Evolutionary conservation across 1,140 invertebrate species (phyloP), one percentile per base, ranked within the genome.

Genomic region (Drosophila virilis): DNA sequence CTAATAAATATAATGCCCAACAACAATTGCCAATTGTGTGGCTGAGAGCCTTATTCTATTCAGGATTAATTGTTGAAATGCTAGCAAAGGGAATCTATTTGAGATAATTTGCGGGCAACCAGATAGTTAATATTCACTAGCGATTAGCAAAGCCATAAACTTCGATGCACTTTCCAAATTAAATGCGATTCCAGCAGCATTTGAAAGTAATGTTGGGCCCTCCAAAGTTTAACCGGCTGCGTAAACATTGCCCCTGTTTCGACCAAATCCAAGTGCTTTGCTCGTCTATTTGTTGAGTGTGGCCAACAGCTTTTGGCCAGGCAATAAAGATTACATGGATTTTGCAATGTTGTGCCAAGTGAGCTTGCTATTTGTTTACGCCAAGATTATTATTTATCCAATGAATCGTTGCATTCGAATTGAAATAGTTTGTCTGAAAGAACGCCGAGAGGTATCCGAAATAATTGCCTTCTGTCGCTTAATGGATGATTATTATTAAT

Each of bases 141-240:
- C 51, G 51, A 54, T 54, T 54, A 37, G 58, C 38, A 52, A 10
- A 38, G 32, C 45, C 33, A 62, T 62, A 50, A 61, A 32, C 12
- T 33, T 52, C 17, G 3, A n/a, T 42, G 57, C 71, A 74, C 64
- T 74, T 50, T 61, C 42, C 57, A 60, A 74, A 74, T 74, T 74
- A 69, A 69, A 74, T 61, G 65, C 40, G 54, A 10, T 52, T 69
- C 12, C 8, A 37, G 17, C 38, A 37, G 48, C 46, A 58, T 61
- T 69, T 69, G 38, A 37, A 33, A 66, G 57, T 70, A 46, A 54
- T 33, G 59, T n/a, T 13, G 40, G 33, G 5, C 12, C 35, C 35
- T 17, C 6, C 9, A 35, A 9, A 55, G 52, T 38, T 72, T 58
- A 66, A 42, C n/a, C 13, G 9, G 13, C 8, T 43, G 48, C 55